phyloP scores from a whole-genome alignment of 2,797 vertebrate genomes.

The Okamejei kenojei region DNA sequence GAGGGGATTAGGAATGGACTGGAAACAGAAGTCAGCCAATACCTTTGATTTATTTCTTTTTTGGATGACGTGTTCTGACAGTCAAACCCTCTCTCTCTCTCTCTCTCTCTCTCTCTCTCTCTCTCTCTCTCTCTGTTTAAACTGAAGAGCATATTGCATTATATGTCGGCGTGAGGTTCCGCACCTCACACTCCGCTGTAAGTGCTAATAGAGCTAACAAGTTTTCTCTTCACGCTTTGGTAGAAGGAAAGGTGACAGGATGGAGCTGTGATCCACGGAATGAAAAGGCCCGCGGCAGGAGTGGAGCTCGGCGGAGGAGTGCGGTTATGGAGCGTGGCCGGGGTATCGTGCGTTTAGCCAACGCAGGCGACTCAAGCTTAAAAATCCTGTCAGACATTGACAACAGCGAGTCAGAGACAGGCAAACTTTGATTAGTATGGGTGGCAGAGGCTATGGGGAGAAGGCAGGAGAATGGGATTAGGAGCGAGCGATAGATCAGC shows the following conservation, averaged over 20 bases:
- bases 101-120: not conserved
- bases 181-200: conserved; percentile 22
- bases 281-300: conserved; percentile 17
- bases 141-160: conserved; percentile 26
- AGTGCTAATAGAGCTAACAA: conserved; percentile 32
- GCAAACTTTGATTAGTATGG: not conserved
- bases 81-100: not conserved
- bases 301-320: not conserved
- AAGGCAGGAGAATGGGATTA: not conserved
- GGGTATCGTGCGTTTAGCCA: not conserved
- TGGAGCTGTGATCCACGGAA: conserved; percentile 31
- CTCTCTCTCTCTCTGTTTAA: not conserved
- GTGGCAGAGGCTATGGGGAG: too few relatives aligned
- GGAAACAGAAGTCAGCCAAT: not conserved
- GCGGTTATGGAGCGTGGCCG: not conserved
- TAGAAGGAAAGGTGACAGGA: conserved; percentile 12
- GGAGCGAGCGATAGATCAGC: too few relatives aligned
- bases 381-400: not conserved
- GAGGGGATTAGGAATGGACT: not conserved
- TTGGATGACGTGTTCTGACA: conserved; percentile 12
- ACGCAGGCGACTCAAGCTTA: not conserved
- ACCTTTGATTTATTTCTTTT: not conserved
- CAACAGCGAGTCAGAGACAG: too few relatives aligned
- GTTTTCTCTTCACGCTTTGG: conserved; percentile 29
- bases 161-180: not conserved